Evolutionary conservation across 1,140 invertebrate species (phyloP), one percentile per base, ranked within the genome.

Genomic region (Cotesia vestalis): DNA sequence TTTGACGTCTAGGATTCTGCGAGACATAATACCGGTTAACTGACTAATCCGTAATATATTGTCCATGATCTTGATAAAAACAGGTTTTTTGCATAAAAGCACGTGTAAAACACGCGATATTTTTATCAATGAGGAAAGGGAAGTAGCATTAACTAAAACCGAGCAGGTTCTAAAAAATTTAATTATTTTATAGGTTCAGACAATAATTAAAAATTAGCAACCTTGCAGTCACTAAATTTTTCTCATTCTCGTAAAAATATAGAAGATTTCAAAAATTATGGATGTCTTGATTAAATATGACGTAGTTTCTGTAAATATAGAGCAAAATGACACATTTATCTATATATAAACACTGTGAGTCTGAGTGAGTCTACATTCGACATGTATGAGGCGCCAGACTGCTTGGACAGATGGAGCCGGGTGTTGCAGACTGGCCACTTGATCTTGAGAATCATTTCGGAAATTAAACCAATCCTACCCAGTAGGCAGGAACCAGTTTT

Each of bases 271-370:
- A 36, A n/a, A 2, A 46, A 36, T 51, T 6, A 5, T 38, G 8
- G 60, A 62, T 5, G 36, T 36, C 36, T 62, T 14, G 6, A 46
- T 46, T 46, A 9, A 34, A 62, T 36, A 36, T 62, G 60, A 36
- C 35, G 12, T 62, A 34, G 34, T 5, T 36, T 36, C 34, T 36
- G 60, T 62, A 62, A 62, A 62, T 62, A 62, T 62, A 62, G 60
- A 62, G 60, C 60, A 62, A 3, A 27, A 4, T 36, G n/a, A 12
- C 11, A n/a, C 5, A 55, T 62, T 3, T 36, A 40, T 36, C 8
- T 3, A 60, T 27, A 11, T 46, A 46, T 46, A 46, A 9, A 46
- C 9, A 40, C 11, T 46, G 11, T 2, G 40, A 0, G 11, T 46
- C 2, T 46, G 40, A 11, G 5, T 46, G 40, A 11, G 40, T 46